Percentiles rank a stretch among this genome's conserved stretches.
Evolutionary conservation across 2,113 vertebrate genomes (phyloP).

Genomic region (Falco punctatus): DNA sequence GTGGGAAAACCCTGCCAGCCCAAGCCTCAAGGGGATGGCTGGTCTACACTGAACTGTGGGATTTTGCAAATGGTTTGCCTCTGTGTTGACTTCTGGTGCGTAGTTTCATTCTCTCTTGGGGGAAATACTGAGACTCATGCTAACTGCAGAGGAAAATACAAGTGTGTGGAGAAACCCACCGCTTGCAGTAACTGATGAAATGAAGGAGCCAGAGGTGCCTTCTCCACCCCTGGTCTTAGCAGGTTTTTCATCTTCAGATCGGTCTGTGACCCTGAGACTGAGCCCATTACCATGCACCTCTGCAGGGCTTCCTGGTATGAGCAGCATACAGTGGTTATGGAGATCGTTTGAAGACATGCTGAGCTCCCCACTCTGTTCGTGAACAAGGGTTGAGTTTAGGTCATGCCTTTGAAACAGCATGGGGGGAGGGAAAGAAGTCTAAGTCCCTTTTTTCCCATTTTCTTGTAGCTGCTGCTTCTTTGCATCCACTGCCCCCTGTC

Average conservation of each 20-base stretch:
- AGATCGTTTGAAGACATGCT: fast-evolving
- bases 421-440: not conserved
- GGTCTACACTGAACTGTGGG: not conserved
- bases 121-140: not conserved
- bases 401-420: not conserved
- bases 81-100: not conserved
- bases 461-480: not conserved
- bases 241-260: not conserved
- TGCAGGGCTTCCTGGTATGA: not conserved
- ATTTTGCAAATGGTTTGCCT: not conserved
- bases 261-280: not conserved
- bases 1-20: not conserved
- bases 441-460: not conserved
- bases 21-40: not conserved
- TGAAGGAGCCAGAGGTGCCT: not conserved
- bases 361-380: not conserved
- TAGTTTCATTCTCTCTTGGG: not conserved
- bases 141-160: not conserved
- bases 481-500: fast-evolving
- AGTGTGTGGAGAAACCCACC: not conserved
- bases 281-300: not conserved
- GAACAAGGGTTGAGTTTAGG: not conserved
- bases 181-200: not conserved
- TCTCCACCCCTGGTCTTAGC: not conserved
- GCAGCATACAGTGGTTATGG: not conserved